Percentiles rank a stretch among this genome's conserved stretches.
Evolutionary conservation across 2,797 vertebrate species (phyloP).

Genomic region (Sciurus vulgaris): DNA sequence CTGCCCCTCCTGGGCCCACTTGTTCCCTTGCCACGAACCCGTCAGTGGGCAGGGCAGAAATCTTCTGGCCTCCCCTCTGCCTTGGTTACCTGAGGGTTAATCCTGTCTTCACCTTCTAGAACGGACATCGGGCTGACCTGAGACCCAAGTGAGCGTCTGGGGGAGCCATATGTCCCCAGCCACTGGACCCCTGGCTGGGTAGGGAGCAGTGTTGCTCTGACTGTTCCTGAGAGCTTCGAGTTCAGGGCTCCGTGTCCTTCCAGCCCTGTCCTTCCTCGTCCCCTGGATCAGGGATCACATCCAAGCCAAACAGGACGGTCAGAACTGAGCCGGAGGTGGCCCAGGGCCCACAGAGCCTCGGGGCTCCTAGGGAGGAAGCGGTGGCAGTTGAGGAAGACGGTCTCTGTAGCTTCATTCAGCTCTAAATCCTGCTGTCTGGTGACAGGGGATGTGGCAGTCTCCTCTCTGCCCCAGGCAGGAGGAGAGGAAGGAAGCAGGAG

Average conservation of each 20-base stretch:
- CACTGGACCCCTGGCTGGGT: background rate
- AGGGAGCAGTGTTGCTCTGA: background rate
- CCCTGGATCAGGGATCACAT: background rate
- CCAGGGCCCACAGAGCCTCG: slow-evolving; percentile 24
- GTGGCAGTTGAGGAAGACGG: background rate
- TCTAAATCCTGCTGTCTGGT: background rate
- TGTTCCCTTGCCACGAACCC: background rate
- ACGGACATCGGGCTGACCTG: background rate
- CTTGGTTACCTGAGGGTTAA: background rate
- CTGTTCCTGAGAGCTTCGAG: background rate
- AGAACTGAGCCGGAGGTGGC: slow-evolving; percentile 34
- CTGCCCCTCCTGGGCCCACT: no score
- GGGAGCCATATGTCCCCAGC: rapidly evolving
- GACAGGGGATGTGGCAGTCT: background rate
- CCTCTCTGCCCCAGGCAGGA: background rate
- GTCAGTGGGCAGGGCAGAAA: background rate
- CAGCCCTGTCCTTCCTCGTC: background rate
- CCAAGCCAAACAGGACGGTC: slow-evolving; percentile 80
- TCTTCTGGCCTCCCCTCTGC: no score
- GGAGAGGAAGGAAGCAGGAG: background rate
- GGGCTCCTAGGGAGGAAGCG: background rate
- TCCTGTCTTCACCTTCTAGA: background rate
- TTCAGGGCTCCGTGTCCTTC: background rate
- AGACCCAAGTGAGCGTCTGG: background rate
- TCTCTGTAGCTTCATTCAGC: slow-evolving; percentile 61